These are phyloP conservation scores for Bellardia pandia DNA, from an alignment of 2,888 invertebrate species.

Conservation along the genomic window DNA sequence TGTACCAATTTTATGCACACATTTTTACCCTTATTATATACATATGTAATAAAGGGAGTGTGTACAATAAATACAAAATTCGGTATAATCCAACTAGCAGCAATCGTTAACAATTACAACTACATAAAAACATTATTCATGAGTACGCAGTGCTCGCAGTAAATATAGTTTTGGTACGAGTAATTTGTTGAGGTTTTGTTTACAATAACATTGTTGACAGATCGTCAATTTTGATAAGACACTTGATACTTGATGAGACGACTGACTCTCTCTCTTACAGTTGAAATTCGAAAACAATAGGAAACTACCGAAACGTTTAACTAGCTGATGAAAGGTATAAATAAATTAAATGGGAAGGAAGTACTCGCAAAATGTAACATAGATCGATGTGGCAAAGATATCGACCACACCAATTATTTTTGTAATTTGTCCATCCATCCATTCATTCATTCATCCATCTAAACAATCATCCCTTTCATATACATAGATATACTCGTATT, in stretches of 20 bases:
- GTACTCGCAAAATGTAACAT: constrained; percentile 9
- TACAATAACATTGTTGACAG: constrained; percentile 75
- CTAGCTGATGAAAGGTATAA: constrained; percentile 30
- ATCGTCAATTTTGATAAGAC: constrained; percentile 80
- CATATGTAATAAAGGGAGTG: not conserved
- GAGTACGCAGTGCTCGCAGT: constrained; percentile 2
- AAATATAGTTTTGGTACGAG: constrained; percentile 29
- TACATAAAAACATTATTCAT: not conserved
- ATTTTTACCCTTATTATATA: not conserved
- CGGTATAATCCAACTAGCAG: not conserved
- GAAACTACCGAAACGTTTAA: constrained; percentile 48
- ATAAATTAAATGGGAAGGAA: constrained; percentile 33
- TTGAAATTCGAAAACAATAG: constrained; percentile 12
- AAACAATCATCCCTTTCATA: constrained; percentile 43
- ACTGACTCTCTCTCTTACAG: not conserved
- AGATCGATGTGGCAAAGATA: constrained; percentile 59
- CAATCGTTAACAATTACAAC: not conserved
- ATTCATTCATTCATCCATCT: no score
- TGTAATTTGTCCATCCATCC: constrained; percentile 34
- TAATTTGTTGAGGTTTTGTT: constrained; percentile 58
- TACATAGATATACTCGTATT: not conserved
- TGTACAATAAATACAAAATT: not conserved
- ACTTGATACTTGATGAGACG: constrained; percentile 78
- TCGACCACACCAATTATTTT: constrained; percentile 41
- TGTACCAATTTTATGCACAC: no score